phyloP scores from a whole-genome alignment of 2,797 vertebrate genomes.

The Lithobates pipiens region DNA sequence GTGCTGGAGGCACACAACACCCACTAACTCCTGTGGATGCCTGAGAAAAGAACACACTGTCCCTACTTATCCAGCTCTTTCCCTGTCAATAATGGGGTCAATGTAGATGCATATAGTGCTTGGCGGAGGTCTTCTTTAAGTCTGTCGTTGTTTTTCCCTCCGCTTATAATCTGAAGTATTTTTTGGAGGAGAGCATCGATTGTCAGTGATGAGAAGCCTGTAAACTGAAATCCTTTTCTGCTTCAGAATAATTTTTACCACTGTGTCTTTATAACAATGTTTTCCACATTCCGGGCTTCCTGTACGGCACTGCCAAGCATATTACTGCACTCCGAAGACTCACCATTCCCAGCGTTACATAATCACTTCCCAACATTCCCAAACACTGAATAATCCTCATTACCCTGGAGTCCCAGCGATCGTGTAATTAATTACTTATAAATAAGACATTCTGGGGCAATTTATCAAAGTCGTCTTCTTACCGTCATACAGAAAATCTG shows the following conservation, averaged over 20 bases:
- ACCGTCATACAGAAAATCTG: not conserved
- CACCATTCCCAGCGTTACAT: constrained; percentile 3
- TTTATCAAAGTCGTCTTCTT: constrained; percentile 8
- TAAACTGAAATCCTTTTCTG: not conserved
- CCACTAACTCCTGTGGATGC: too few relatives aligned
- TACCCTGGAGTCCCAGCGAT: not conserved
- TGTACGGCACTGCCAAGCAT: not conserved
- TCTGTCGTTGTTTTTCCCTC: too few relatives aligned
- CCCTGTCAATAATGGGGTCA: too few relatives aligned
- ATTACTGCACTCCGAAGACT: constrained; percentile 6
- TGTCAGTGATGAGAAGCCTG: not conserved
- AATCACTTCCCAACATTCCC: constrained; percentile 26
- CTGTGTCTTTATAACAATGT: constrained; percentile 24
- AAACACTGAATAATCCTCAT: not conserved
- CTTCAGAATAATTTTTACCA: not conserved
- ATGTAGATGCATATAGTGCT: too few relatives aligned
- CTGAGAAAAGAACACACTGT: too few relatives aligned
- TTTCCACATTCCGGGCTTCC: constrained; percentile 16
- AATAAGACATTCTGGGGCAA: not conserved
- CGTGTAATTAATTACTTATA: not conserved
- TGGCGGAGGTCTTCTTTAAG: too few relatives aligned
- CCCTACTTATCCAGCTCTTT: too few relatives aligned
- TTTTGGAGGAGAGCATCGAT: not conserved
- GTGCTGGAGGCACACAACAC: too few relatives aligned
- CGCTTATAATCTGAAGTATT: too few relatives aligned